Base-by-base conservation (phyloP, 1,140 invertebrate species). In the Agrypnia vestita region DNA sequence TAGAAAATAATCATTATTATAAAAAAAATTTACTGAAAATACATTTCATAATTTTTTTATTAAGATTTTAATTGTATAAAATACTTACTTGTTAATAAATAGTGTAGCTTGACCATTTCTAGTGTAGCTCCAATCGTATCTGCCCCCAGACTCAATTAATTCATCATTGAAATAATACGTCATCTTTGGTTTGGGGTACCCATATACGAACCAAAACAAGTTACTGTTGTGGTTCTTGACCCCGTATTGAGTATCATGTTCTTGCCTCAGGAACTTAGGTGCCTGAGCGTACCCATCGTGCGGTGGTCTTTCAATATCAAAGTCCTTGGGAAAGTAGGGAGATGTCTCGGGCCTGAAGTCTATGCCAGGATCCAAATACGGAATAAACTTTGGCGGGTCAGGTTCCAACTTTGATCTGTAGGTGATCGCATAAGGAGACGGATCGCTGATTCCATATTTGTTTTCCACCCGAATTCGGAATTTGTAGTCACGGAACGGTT, bases 391-490 rank as follows among this genome's bases (percentile, higher is more conserved):
- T 0, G 94, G 93, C 55, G 94, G 93, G 17, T 95, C 94, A 4
- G 95, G 94, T 84, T 96, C 93, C 3, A 97, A 87, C 87, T 95
- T 95, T 46, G 93, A 92, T 75, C 95, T 91, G 84, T 95, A 95
- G 0, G 96, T 97, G 72, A 94, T 91, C 0, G 94, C 94, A 85
- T 93, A 96, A 7, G 96, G 96, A 44, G 96, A 97, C 0, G 97
- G 97, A 86, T 98, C 97, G 86, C 96, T 97, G n/a, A 98, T 92
- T n/a, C 97, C 97, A 85, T 96, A 97, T 86, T 97, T 96, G 86
- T 98, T 98, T 85, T 98, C 97, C 1, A 98, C 97, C n/a, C 97
- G 92, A 35, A 98, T 92, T 59, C 97, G 91, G 90, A 98, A 98
- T 85, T 95, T 95, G 88, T 98, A 98, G 88, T 98, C 96, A 73